Evolutionary conservation across 2,888 invertebrate genomes (phyloP), one percentile per base, ranked within the genome.

Genomic region (Sarcophaga carnaria): DNA sequence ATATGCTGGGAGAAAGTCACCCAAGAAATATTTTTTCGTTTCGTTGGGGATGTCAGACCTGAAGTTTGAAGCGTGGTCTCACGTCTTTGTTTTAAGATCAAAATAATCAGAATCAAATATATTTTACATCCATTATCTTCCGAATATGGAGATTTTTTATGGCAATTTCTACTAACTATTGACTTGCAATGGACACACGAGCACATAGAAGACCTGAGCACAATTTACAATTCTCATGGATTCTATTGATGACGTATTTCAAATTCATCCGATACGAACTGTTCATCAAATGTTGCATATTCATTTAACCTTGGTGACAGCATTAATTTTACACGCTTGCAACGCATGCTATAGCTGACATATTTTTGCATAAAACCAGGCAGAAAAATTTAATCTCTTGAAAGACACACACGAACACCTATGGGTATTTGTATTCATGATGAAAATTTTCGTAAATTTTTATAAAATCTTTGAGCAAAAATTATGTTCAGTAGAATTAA

Each of bases 341-440:
- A 54, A 12, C 80, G 79, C 87, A 84, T 81, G 70, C 75, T 37
- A 78, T 49, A 62, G 37, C 37, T 62, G 27, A 37, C 0, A 37
- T 37, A 37, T 2, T 37, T 37, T 37, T 37, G 64, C 47, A 20
- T 25, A 63, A 69, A 0, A n/a, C 20, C 49, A n/a, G n/a, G n/a
- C 62, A 74, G 6, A 69, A 69, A 72, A 66, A 63, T 54, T 67
- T 59, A 74, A 74, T 79, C 74, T 37, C 69, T 64, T 79, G 27
- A 66, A 54, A 27, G 11, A 63, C 60, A 63, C 49, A 12, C 4
- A 20, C 59, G 22, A 54, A 22, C 60, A 62, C 59, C 69, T 63
- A 14, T 63, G 45, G 25, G 12, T 66, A 49, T 25, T 72, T 8
- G 74, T 69, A 74, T 12, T 63, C 6, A 37, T 37, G 0, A 37